Evolutionary conservation across 2,113 vertebrate species (phyloP), one percentile per base, ranked within the genome.

Genomic region (Mastomys coucha): DNA sequence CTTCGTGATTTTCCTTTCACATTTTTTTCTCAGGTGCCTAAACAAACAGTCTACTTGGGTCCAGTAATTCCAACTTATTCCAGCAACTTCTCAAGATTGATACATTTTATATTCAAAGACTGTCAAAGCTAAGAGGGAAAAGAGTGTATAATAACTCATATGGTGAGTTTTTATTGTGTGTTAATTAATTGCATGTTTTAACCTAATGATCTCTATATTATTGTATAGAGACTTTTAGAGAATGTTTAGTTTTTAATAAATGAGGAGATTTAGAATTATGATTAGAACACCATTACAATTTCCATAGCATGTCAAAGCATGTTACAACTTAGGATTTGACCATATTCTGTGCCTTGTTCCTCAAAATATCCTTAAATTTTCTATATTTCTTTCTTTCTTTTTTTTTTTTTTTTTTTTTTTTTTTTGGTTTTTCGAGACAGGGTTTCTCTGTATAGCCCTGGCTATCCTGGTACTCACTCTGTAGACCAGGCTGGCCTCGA

Each of bases 31-130:
- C 67, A 45, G 28, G 53, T 97, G 96, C 90, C 89, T 96, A 95
- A 91, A 94, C 94, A 95, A 91, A 95, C 94, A 53, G 5, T 51
- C 58, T 60, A n/a, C 22, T 95, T 97, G 95, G 85, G 91, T 92
- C 28, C 36, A 92, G 12, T 49, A 91, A 94, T 93, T 93, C 65
- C 67, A 88, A 42, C 81, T 94, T 82, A 94, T 92, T 97, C 80
- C 92, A 97, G 60, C 31, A 91, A 85, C 69, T 94, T 96, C 26
- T 88, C 87, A 85, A 96, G 80, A 90, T 11, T 88, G 53, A 93
- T 81, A 94, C 82, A 88, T 95, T 92, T 93, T 87, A 70, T 12
- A 81, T 36, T 93, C 12, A 88, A 82, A 63, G 51, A 72, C 26
- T 89, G 58, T 72, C 87, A 91, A 93, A 63, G 9, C 42, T 76